Evolutionary conservation across 2,797 vertebrate species (phyloP), one percentile per base, ranked within the genome.

Genomic region (Morus bassanus): DNA sequence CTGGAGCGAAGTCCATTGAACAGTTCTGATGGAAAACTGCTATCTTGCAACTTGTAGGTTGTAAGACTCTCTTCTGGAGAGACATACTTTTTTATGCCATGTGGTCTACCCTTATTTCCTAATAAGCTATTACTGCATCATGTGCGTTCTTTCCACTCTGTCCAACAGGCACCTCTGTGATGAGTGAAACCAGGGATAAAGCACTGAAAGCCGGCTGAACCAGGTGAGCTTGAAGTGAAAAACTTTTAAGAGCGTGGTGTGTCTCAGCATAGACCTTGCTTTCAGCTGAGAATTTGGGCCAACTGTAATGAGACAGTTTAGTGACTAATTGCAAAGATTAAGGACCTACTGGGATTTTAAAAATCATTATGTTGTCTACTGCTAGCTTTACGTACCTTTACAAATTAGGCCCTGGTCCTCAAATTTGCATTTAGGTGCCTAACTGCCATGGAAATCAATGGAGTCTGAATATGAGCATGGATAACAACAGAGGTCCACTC

Each of bases 251-350:
- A 88, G 13, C 14, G 4, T 24, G 13, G 18, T 43, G 7, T 75
- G 12, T 35, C 43, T 86, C 31, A 69, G 56, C 61, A 50, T 14
- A 86, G 50, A 30, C 35, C 53, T 89, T 0, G 3, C 48, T 74
- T 77, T 43, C 51, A n/a, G 27, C 53, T 70, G 69, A 70, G 64
- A 83, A 81, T 70, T 39, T 91, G 77, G 65, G 45, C 81, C 82
- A 89, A 16, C 30, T 35, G 27, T 72, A 92, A 59, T 63, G 53
- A 92, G 43, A 67, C 21, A 37, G 25, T 90, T 76, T 80, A 88
- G 31, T 63, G 73, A 88, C 35, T 89, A 80, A 80, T 53, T 86
- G 76, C 70, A 35, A 92, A 81, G 48, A 93, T 59, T 84, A 84
- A 92, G 33, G 43, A 68, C 48, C 77, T 75, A 51, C 53, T 78